Base-by-base conservation (phyloP, 2,888 invertebrate species). In the Baccha elongata region DNA sequence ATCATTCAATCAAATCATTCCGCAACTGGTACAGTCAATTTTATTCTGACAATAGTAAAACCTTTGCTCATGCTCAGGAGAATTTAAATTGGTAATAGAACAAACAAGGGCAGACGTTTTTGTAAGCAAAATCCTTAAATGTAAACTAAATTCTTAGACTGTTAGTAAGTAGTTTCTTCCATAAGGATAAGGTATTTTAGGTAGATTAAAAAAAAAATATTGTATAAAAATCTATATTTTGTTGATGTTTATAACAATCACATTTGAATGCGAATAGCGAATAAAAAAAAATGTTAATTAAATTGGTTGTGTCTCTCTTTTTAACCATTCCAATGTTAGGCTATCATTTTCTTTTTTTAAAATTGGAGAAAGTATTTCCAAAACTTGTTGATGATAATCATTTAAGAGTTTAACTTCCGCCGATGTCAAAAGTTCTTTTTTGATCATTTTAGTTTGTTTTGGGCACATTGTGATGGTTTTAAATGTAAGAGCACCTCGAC, bases 381-480 rank as follows among this genome's bases (percentile, higher is more conserved):
- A 91, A 52, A 97, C 96, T 85, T 92, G 91, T 13, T 92, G 90
- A 89, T 98, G 97, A 89, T 98, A 98, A 13, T 92, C 91, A 89
- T 98, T 97, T 46, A 98, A 88, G 91, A 95, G 94, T 58, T 92
- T 84, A 3, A 88, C 79, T 80, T 99, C 98, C 85, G 93, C 91
- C 60, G 94, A 92, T 7, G 94, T 95, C 0, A 99, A 92, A 80
- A 99, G 90, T 2, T 93, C 91, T n/a, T 94, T 92, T 86, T 95
- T 93, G 26, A 99, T 92, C 91, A 98, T 92, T 85, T 96, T 96
- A 0, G 93, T 95, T 90, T 98, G 97, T 87, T 98, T 97, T 0
- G 98, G 98, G 7, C 96, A 97, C 86, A 98, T 91, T 0, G 99
- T 98, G 52, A 99, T 93, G 0, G 97, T 96, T 88, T 96, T 94